Evolutionary conservation across 2,888 invertebrate species (phyloP), one percentile per base, ranked within the genome.

Genomic region (Standfussiana lucernea): DNA sequence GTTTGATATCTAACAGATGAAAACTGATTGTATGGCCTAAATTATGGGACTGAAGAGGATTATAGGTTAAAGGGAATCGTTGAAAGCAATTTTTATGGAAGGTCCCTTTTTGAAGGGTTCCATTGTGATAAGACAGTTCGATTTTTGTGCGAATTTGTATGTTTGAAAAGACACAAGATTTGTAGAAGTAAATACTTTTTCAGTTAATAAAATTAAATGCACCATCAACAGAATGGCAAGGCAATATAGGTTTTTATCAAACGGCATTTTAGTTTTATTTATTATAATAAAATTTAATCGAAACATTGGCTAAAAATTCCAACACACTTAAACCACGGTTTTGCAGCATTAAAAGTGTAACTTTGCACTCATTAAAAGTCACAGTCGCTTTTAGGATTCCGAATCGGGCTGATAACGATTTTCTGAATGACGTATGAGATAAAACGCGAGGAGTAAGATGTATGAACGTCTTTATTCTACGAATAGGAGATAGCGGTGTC

Each of bases 391-490:
- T 66, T 42, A 50, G 50, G 50, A 69, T 53, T 64, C 13, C 15
- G 42, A 84, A 79, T 79, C 80, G 8, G 32, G 62, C 37, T 62
- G 37, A 53, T 71, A 85, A 81, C 59, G 28, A 74, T 56, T 53
- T n/a, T 45, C 32, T 68, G 70, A 74, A 85, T 85, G 73, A 64
- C 81, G 62, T 50, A 62, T 66, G 81, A 74, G 45, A 45, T 53
- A 35, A 72, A 50, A 69, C 15, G 35, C 18, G 69, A 50, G 18
- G 32, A 75, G 47, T 37, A 75, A 68, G 82, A 69, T 64, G 24
- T 61, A 75, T 61, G 69, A 15, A 37, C 56, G 40, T 32, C 62
- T 81, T 75, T 61, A 85, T 81, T 59, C 59, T 59, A 18, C 18
- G 18, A 68, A 35, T 28, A 69, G 15, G 37, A 71, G 59, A 82